Conservation (phyloP, 2,113 vertebrate species). For the Petromus typicus region DNA sequence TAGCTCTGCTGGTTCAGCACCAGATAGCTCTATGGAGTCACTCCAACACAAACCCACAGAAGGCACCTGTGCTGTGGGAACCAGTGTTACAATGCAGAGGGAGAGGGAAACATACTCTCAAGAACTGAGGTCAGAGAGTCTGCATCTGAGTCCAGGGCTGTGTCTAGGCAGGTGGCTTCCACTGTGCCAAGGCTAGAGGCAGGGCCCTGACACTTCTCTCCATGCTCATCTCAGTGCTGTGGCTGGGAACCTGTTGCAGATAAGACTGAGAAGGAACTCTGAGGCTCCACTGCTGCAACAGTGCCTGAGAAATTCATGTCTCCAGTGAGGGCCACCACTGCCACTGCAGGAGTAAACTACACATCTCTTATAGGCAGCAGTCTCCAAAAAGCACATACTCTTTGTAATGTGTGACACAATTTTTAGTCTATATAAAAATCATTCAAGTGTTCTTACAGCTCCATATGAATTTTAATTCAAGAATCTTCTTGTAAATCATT, state of each 20-base stretch:
- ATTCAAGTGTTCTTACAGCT: background rate
- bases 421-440: conserved; percentile 34
- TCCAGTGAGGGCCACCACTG: too few species aligned
- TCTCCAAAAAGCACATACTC: background rate
- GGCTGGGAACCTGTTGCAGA: background rate
- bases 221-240: background rate
- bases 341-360: too few species aligned
- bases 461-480: background rate
- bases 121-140: background rate
- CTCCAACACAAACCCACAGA: too few species aligned
- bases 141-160: background rate
- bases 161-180: background rate
- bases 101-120: rapidly evolving
- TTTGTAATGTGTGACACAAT: background rate
- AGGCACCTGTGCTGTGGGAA: background rate
- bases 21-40: background rate
- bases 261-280: background rate
- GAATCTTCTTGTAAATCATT: background rate
- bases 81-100: background rate
- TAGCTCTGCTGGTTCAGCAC: too few species aligned
- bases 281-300: background rate
- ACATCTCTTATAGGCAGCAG: background rate
- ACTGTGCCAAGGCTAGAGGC: too few species aligned
- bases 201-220: background rate
- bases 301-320: background rate